Evolutionary conservation across 2,797 vertebrate genomes (phyloP), one percentile per base, ranked within the genome.

Genomic region (Octomys mimax): DNA sequence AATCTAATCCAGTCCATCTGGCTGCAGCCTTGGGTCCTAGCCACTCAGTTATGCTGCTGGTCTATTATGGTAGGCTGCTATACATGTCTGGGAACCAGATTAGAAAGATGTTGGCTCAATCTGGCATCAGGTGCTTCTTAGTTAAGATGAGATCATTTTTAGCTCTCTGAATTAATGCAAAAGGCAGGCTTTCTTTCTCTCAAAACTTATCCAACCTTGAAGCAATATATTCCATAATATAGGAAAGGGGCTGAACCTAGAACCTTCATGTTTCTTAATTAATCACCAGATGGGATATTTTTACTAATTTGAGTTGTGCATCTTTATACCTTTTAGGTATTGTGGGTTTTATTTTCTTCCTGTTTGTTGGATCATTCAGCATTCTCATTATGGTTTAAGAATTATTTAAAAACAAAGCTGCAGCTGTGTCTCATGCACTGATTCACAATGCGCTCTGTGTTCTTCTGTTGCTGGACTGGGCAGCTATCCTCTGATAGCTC

Each of bases 301-400:
- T 80, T 6, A 39, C 1, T 14, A 86, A 11, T 88, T 87, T 94
- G 16, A 52, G 2, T 39, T 46, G 6, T 21, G 0, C 4, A 3
- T 80, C 90, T 83, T 49, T 90, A 26, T 42, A 14, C 81, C 12
- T 90, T 91, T 91, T 84, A 93, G 91, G 57, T 31, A 61, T 62
- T 66, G 52, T 68, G 26, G 0, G 16, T 36, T 62, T 61, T 77
- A 14, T 61, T 36, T 57, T 5, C 93, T 6, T 10, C 13, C 11
- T 90, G 16, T 80, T 70, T 28, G 26, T 28, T 91, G 21, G 6
- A 22, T 68, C 11, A 39, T 68, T 96, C 71, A 6, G 31, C 31
- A 78, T 86, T 86, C 73, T 19, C 64, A 6, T 84, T 22, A 78
- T 26, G 66, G 16, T 14, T 86, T 62, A 78, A 62, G 39, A 39